A percentile compares a stretch with the other conserved stretches of the same genome.
These are phyloP conservation scores for Ichneumoninae sp. DNA, from an alignment of 2,888 invertebrate species.

Conservation along the genomic window DNA sequence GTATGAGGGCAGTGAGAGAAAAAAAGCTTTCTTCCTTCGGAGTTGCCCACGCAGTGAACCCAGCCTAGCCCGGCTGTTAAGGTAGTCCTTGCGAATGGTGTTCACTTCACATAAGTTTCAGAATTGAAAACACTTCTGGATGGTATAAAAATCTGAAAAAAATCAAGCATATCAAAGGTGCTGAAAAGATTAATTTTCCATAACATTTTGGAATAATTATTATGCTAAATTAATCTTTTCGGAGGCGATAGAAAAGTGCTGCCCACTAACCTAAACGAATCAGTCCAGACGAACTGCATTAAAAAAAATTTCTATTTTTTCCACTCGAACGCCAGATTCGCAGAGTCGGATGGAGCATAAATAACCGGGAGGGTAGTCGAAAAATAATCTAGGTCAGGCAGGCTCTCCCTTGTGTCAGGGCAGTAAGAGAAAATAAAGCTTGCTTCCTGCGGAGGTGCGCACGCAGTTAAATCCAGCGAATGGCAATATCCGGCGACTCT, in stretches of 20 bases:
- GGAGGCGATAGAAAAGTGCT: neutral
- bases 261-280: slow-evolving; percentile 24
- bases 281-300: slow-evolving; percentile 21
- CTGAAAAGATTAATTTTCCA: too few relatives aligned
- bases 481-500: neutral
- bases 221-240: too few relatives aligned
- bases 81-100: neutral
- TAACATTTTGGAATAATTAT: too few relatives aligned
- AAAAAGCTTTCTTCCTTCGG: slow-evolving; percentile 13
- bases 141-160: too few relatives aligned
- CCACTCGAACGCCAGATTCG: neutral
- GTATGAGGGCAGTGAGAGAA: slow-evolving; percentile 2
- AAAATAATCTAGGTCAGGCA: slow-evolving; percentile 42
- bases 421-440: slow-evolving; percentile 15
- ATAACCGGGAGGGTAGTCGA: neutral
- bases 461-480: slow-evolving; percentile 1
- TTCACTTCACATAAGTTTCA: too few relatives aligned
- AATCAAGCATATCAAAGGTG: too few relatives aligned
- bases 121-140: too few relatives aligned
- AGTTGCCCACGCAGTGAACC: slow-evolving; percentile 1
- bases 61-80: neutral
- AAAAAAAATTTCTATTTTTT: neutral
- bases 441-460: slow-evolving; percentile 2
- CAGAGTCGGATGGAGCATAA: neutral
- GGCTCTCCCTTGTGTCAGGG: slow-evolving; percentile 13